Conservation (phyloP, 2,888 invertebrate genomes). For the Mallateleia sp. region DNA sequence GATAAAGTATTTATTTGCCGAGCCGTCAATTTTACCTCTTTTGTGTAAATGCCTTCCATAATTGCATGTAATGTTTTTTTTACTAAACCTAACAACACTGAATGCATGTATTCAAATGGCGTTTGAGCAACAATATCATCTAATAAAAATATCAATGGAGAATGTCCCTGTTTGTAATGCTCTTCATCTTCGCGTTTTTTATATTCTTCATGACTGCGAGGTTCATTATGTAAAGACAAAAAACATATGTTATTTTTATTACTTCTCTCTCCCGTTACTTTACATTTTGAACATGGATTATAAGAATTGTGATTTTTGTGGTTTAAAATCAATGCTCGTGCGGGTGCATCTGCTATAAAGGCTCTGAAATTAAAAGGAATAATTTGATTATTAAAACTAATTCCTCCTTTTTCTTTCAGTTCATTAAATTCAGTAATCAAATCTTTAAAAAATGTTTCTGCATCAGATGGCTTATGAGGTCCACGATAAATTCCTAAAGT, state of each 20-base stretch:
- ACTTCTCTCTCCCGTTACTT: slow-evolving; percentile 45
- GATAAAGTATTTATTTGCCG: slow-evolving; percentile 22
- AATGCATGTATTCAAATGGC: no score
- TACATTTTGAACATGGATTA: slow-evolving; percentile 75
- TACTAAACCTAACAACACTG: slow-evolving; percentile 53
- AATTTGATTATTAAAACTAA: slow-evolving; percentile 38
- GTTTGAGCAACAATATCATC: slow-evolving; percentile 52
- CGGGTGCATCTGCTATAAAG: slow-evolving; percentile 78
- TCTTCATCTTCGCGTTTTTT: slow-evolving; percentile 43
- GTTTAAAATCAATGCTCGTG: slow-evolving; percentile 67
- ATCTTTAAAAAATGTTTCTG: slow-evolving; percentile 36
- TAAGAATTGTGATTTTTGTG: slow-evolving; percentile 67
- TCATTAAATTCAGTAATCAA: slow-evolving; percentile 38
- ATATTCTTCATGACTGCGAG: slow-evolving; percentile 53
- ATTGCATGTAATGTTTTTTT: slow-evolving; percentile 48
- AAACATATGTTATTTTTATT: slow-evolving; percentile 17
- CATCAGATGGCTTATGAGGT: no score
- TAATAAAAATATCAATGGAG: slow-evolving; percentile 38
- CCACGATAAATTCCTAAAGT: slow-evolving; percentile 75
- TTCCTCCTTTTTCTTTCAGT: slow-evolving; percentile 49
- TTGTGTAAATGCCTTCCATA: slow-evolving; percentile 43
- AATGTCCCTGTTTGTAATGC: slow-evolving; percentile 62
- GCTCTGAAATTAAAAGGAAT: slow-evolving; percentile 50
- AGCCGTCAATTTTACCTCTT: slow-evolving; percentile 3
- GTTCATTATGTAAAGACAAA: slow-evolving; percentile 32